Evolutionary conservation across 1,140 invertebrate genomes (phyloP), one percentile per base, ranked within the genome.

Genomic region (Diachasma alloeum): DNA sequence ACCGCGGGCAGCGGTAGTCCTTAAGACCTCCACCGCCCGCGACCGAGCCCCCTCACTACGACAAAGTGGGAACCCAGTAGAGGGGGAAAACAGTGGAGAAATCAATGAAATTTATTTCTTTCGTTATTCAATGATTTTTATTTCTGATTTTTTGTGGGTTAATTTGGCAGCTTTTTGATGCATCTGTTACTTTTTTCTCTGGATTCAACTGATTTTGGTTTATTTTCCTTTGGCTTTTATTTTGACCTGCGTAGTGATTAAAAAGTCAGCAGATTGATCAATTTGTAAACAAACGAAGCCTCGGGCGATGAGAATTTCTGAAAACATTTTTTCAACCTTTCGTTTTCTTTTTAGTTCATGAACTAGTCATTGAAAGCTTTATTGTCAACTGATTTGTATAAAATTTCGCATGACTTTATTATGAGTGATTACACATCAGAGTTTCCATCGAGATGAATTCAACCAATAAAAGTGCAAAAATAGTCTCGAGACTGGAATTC

Each of bases 81-180:
- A 48, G 15, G 31, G 59, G 79, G 74, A 79, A 63, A 77, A 81
- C 42, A 78, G 76, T 79, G 63, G 79, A 74, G 77, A 83, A 81
- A 75, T 70, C 79, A 83, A 76, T 48, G 71, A 59, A 82, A 81
- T 75, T 75, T 63, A 63, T 59, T 71, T 13, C 13, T 10, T 76
- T 68, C 63, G 15, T 48, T 59, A 63, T 78, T 74, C 77, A 80
- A 79, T 72, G 72, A 81, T 82, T 81, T 83, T 80, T 79, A 77
- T 68, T 80, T 42, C 3, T 13, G 48, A 76, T 37, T 72, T 76
- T 31, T 82, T 78, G 72, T 42, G 72, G 72, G 70, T 39, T 68
- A 39, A 11, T 39, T 68, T 68, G 11, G 26, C 31, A 68, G 36
- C 78, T 67, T 59, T 77, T n/a, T 37, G 74, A 73, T 76, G 67